Conservation (phyloP, 2,797 vertebrate species). For the Notamacropus eugenii region DNA sequence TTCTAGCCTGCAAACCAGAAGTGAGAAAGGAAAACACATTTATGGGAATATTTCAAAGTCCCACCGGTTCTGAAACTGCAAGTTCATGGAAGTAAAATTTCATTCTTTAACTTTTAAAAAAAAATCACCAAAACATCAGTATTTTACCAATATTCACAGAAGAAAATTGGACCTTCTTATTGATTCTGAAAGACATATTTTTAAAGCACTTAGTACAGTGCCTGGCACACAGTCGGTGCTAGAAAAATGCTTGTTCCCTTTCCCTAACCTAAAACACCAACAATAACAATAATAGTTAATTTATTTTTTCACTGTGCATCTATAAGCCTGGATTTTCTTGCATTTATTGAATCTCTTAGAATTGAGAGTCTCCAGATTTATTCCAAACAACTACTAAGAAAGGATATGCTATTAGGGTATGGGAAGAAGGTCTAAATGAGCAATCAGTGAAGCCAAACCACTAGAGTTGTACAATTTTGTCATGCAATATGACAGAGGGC, state of each 20-base stretch:
- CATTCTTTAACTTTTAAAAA: neutral
- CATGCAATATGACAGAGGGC: constrained; percentile 7
- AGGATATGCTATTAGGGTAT: neutral
- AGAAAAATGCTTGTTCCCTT: neutral
- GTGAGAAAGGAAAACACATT: neutral
- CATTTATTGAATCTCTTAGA: neutral
- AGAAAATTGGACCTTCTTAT: neutral
- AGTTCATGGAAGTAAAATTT: neutral
- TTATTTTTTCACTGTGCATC: neutral
- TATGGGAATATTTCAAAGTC: neutral
- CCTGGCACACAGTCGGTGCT: neutral
- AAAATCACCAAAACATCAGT: neutral
- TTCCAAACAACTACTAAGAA: neutral
- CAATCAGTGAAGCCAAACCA: neutral
- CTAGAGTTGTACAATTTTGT: neutral
- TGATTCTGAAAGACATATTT: neutral
- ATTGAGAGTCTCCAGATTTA: neutral
- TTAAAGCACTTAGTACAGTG: neutral
- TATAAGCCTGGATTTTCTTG: neutral
- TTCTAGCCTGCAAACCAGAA: neutral
- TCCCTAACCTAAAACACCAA: neutral
- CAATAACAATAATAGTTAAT: neutral
- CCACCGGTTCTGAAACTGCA: neutral
- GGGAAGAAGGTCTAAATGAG: neutral
- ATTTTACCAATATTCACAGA: neutral